Conservation (phyloP, 2,113 vertebrate species). For the Hirundichthys speculiger region DNA sequence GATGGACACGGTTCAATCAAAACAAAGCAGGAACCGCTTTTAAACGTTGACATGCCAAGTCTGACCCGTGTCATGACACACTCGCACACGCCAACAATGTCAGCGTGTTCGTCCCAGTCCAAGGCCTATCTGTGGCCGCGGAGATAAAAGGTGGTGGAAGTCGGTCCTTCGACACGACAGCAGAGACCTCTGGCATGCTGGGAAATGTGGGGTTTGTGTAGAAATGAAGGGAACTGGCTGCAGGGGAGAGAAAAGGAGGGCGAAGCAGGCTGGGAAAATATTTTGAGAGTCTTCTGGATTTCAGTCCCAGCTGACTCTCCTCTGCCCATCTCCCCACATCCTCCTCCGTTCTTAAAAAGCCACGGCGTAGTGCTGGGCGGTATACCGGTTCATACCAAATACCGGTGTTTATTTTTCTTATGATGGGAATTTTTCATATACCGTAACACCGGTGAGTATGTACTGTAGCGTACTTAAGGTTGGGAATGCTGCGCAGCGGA, state of each 20-base stretch:
- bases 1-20: constrained; percentile 13
- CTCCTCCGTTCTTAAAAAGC: too few relatives aligned
- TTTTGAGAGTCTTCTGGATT: too few relatives aligned
- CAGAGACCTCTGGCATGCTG: neutral
- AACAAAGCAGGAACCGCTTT: constrained; percentile 11
- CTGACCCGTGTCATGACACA: constrained; percentile 2
- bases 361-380: too few relatives aligned
- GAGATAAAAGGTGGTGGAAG: constrained; percentile 48
- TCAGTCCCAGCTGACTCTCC: too few relatives aligned
- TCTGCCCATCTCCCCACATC: too few relatives aligned
- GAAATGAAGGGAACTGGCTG: constrained; percentile 9
- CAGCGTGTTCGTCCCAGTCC: neutral
- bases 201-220: neutral
- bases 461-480: too few relatives aligned
- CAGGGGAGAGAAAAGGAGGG: neutral
- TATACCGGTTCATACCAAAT: too few relatives aligned
- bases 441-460: too few relatives aligned
- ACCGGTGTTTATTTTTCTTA: too few relatives aligned
- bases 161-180: constrained; percentile 17
- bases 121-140: constrained; percentile 31
- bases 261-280: constrained; percentile 1
- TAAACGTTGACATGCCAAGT: constrained; percentile 49
- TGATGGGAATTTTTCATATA: too few relatives aligned
- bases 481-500: too few relatives aligned
- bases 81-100: neutral